These are phyloP conservation scores for Drosophila bunnanda DNA, from an alignment of 2,888 invertebrate species.

Conservation along the genomic window DNA sequence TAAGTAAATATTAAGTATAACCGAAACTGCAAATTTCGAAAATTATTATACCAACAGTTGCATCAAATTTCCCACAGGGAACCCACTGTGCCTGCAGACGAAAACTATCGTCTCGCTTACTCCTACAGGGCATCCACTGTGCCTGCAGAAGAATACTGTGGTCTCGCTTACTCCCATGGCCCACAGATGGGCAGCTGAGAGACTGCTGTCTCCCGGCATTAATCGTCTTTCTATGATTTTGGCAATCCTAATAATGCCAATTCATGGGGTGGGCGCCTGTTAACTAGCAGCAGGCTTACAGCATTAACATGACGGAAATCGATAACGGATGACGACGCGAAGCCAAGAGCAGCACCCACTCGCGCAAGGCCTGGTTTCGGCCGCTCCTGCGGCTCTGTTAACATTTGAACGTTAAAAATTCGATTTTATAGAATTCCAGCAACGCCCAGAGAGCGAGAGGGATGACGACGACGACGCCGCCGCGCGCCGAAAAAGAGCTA, in stretches of 20 bases:
- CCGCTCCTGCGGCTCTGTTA: slow-evolving; percentile 74
- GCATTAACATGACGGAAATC: slow-evolving; percentile 69
- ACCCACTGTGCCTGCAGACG: not conserved
- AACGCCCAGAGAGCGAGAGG: slow-evolving; percentile 59
- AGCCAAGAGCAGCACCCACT: slow-evolving; percentile 26
- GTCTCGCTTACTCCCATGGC: slow-evolving; percentile 48
- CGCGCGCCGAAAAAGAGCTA: slow-evolving; percentile 13
- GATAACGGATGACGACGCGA: no score
- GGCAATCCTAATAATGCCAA: slow-evolving; percentile 80
- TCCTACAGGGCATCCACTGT: slow-evolving; percentile 17
- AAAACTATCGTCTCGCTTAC: slow-evolving; percentile 43
- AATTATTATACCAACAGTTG: not conserved
- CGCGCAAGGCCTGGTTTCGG: slow-evolving; percentile 21
- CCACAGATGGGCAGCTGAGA: slow-evolving; percentile 2
- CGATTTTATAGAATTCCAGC: slow-evolving; percentile 81
- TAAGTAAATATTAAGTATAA: no score
- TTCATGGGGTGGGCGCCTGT: slow-evolving; percentile 80
- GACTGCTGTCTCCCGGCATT: slow-evolving; percentile 42
- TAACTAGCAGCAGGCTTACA: slow-evolving; percentile 67
- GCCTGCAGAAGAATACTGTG: not conserved
- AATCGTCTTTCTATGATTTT: slow-evolving; percentile 81
- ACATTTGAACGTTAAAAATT: slow-evolving; percentile 82
- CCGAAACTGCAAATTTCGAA: fast-evolving
- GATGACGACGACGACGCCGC: slow-evolving; percentile 1
- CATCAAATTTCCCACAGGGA: slow-evolving; percentile 10